Conservation (phyloP, 2,113 vertebrate species). For the Gnathonemus longibarbis region DNA sequence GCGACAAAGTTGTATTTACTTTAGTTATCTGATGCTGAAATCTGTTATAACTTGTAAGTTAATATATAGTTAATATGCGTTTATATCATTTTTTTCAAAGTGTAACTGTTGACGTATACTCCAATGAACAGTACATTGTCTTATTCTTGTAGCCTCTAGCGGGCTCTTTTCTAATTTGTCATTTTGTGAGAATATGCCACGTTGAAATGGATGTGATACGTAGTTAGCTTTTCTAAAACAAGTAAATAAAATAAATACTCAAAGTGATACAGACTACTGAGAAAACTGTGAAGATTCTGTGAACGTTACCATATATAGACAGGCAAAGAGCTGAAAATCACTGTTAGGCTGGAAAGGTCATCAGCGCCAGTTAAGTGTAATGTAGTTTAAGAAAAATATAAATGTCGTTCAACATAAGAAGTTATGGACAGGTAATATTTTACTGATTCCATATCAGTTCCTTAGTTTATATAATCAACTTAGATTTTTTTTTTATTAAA, state of each 20-base stretch:
- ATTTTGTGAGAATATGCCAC: neutral
- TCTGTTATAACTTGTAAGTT: neutral
- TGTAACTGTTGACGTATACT: neutral
- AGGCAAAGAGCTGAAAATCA: neutral
- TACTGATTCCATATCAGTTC: neutral
- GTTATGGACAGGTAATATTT: neutral
- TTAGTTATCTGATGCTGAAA: neutral
- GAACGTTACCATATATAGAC: slow-evolving; percentile 15
- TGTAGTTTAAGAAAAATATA: neutral
- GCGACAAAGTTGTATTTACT: neutral
- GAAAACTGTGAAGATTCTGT: neutral
- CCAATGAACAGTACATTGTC: neutral
- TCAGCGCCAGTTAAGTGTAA: neutral
- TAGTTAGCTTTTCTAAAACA: neutral
- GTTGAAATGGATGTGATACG: neutral
- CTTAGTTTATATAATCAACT: neutral
- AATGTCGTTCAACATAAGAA: neutral
- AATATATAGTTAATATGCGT: neutral
- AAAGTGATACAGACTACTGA: neutral
- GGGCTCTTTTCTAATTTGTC: neutral
- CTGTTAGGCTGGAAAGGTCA: neutral
- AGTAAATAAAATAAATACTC: neutral
- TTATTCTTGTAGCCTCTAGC: neutral
- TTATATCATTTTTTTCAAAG: neutral
- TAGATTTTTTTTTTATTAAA: neutral